phyloP scores from a whole-genome alignment of 2,888 invertebrate genomes.

The Malthinus seriepunctatus region DNA sequence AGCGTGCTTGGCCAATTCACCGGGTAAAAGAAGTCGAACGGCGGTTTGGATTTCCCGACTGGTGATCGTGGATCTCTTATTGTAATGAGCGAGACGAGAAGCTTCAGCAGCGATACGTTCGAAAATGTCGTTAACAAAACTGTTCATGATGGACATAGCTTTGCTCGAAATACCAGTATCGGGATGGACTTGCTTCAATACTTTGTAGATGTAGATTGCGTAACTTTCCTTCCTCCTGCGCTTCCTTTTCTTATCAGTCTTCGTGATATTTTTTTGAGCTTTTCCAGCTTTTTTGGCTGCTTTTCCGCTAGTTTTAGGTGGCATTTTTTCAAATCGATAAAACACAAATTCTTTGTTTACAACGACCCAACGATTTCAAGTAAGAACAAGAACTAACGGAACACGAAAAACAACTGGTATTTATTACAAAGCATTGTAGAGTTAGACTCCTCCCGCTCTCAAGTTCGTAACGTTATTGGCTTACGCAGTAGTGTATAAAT shows the following conservation, averaged over 20 bases:
- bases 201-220: background rate
- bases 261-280: background rate
- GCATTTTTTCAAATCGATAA: background rate
- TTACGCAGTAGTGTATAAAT: too few relatives aligned
- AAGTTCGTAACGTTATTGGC: too few relatives aligned
- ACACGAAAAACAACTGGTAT: too few relatives aligned
- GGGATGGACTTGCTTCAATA: conserved; percentile 55
- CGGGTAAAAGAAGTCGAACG: conserved; percentile 68
- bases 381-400: too few relatives aligned
- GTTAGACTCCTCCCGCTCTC: too few relatives aligned
- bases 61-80: conserved; percentile 67
- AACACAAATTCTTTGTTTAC: too few relatives aligned
- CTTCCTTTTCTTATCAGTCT: background rate
- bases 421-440: too few relatives aligned
- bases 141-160: conserved; percentile 48
- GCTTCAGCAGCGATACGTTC: conserved; percentile 72
- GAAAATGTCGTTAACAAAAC: conserved; percentile 74
- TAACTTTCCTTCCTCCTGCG: background rate
- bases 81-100: conserved; percentile 64
- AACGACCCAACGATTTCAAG: too few relatives aligned
- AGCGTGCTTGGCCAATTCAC: conserved; percentile 65
- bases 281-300: background rate
- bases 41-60: conserved; percentile 73
- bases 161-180: conserved; percentile 70
- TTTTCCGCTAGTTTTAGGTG: background rate